These are phyloP conservation scores for Eudasyphora cyanicolor DNA, from an alignment of 2,888 invertebrate genomes.

Conservation along the genomic window DNA sequence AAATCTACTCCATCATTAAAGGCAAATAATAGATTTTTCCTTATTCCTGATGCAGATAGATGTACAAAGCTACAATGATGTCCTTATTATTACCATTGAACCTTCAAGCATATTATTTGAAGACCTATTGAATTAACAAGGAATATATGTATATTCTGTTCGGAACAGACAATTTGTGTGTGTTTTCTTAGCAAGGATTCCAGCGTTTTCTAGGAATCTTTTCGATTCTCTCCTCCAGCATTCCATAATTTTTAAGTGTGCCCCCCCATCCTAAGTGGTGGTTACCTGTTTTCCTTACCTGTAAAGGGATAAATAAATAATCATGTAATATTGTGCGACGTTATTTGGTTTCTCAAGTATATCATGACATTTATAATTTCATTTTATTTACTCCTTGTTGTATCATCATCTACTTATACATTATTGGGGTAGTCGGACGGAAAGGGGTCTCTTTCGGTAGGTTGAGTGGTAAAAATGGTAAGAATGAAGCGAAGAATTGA, in stretches of 20 bases:
- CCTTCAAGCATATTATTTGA: neutral
- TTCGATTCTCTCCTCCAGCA: neutral
- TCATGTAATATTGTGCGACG: conserved; percentile 2
- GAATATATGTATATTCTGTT: neutral
- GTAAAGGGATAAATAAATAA: conserved; percentile 13
- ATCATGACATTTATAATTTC: conserved; percentile 43
- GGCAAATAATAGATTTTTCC: conserved; percentile 7
- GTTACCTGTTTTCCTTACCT: neutral
- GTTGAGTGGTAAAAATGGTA: neutral
- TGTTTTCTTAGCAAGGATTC: neutral
- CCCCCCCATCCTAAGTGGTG: no score
- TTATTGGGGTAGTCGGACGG: neutral
- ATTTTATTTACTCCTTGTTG: neutral
- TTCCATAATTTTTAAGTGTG: neutral
- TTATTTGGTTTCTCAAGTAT: conserved; percentile 36
- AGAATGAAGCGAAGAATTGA: conserved; percentile 16
- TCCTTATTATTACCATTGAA: conserved; percentile 51
- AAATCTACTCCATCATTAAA: neutral
- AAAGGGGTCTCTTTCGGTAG: neutral
- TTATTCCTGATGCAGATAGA: conserved; percentile 1
- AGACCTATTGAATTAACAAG: neutral
- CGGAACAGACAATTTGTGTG: conserved; percentile 20
- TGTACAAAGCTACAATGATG: conserved; percentile 52
- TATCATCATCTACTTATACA: neutral
- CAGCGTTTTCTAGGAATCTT: conserved; percentile 22